Percentiles rank a stretch among this genome's conserved stretches.
These are phyloP conservation scores for Dryadula phaetusa DNA, from an alignment of 2,888 invertebrate genomes.

Conservation along the genomic window DNA sequence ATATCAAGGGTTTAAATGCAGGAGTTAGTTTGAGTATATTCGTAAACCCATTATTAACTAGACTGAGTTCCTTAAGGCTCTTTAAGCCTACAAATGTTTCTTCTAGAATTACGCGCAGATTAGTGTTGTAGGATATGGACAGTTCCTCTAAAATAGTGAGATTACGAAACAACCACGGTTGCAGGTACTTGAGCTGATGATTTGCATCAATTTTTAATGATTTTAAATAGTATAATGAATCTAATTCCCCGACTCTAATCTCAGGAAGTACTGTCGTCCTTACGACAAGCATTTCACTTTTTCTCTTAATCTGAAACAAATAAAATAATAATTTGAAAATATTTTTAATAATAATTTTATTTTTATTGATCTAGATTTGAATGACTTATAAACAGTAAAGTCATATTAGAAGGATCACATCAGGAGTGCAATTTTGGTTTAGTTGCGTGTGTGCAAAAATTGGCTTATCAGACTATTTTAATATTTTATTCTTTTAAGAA, in stretches of 20 bases:
- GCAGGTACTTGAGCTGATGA: slow-evolving; percentile 73
- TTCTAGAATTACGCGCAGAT: slow-evolving; percentile 69
- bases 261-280: slow-evolving; percentile 77
- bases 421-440: too few species aligned
- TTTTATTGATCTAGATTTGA: neutral
- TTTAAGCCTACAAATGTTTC: slow-evolving; percentile 79
- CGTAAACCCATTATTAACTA: slow-evolving; percentile 83
- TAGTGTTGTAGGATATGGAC: slow-evolving; percentile 83
- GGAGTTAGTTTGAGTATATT: slow-evolving; percentile 71
- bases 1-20: slow-evolving; percentile 66
- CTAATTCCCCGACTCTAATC: slow-evolving; percentile 72
- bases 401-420: too few species aligned
- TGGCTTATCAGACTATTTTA: neutral
- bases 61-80: slow-evolving; percentile 75
- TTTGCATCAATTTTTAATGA: slow-evolving; percentile 83
- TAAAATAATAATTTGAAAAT: neutral
- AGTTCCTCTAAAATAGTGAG: slow-evolving; percentile 76
- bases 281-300: slow-evolving; percentile 71
- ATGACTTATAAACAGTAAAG: too few species aligned
- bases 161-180: slow-evolving; percentile 77
- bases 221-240: slow-evolving; percentile 64
- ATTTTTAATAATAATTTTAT: too few species aligned
- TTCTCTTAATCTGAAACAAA: slow-evolving; percentile 65
- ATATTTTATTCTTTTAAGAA: neutral
- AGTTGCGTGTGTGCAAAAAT: too few species aligned